phyloP scores from a whole-genome alignment of 1,140 invertebrate species.

The Akabosia matsudoensis region DNA sequence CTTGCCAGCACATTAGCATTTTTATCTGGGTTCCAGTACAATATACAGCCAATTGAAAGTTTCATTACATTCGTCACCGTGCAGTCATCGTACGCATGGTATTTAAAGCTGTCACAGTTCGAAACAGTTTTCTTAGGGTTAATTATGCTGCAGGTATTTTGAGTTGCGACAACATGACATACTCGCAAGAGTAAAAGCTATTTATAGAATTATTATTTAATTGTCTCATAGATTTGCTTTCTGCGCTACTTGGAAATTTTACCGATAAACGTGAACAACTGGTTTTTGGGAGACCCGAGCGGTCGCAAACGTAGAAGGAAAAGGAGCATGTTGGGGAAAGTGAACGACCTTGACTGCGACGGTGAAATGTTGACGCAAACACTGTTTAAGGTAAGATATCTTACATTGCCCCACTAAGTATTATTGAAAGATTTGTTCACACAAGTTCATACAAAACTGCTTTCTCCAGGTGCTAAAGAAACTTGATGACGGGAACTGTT shows the following conservation, averaged over 20 bases:
- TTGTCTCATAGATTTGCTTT: not conserved
- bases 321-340: not conserved
- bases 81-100: slow-evolving; percentile 26
- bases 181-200: not conserved
- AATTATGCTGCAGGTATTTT: slow-evolving; percentile 27
- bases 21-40: not conserved
- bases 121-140: slow-evolving; percentile 23
- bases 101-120: slow-evolving; percentile 27
- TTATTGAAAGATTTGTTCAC: too few relatives aligned
- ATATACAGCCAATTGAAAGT: slow-evolving; percentile 9
- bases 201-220: not conserved
- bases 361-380: not conserved
- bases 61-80: slow-evolving; percentile 26
- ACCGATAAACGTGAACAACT: slow-evolving; percentile 27
- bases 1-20: not conserved
- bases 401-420: too few relatives aligned
- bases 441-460: too few relatives aligned
- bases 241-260: slow-evolving; percentile 27
- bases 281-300: slow-evolving; percentile 20
- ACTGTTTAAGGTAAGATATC: not conserved
- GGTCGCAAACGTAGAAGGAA: not conserved
- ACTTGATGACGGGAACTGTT: slow-evolving; percentile 28
- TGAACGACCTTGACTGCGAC: not conserved
- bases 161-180: not conserved
- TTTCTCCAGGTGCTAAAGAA: slow-evolving; percentile 25